These are phyloP conservation scores for Seira sanloemensis DNA, from an alignment of 2,888 invertebrate genomes.

Conservation along the genomic window DNA sequence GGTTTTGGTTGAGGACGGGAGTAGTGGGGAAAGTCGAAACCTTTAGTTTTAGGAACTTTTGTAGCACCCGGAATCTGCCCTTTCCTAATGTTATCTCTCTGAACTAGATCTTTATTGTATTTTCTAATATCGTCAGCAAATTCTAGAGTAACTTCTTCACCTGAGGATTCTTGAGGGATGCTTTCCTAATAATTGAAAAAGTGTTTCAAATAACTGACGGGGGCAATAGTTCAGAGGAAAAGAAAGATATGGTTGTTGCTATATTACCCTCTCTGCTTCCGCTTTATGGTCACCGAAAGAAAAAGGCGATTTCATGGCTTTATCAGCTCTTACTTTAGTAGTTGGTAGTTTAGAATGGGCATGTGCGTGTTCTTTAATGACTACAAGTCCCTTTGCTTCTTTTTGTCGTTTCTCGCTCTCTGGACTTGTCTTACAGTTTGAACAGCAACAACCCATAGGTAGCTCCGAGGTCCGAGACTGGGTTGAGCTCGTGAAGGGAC, in stretches of 20 bases:
- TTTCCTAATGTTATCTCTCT: neutral
- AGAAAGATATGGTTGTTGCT: neutral
- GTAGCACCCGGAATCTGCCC: neutral
- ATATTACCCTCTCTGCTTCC: neutral
- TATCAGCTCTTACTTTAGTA: neutral
- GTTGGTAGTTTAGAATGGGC: constrained; percentile 13
- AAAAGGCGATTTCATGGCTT: neutral
- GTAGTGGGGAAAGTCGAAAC: constrained; percentile 39
- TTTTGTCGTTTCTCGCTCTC: constrained; percentile 21
- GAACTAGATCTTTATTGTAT: constrained; percentile 28
- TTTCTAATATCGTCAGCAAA: constrained; percentile 9
- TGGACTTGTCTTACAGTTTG: constrained; percentile 35
- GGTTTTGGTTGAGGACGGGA: neutral
- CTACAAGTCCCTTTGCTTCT: constrained; percentile 22
- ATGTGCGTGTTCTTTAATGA: constrained; percentile 1
- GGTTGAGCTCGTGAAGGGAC: constrained; percentile 29
- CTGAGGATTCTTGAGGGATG: constrained; percentile 6
- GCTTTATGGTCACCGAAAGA: constrained; percentile 1
- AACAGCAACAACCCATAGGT: constrained; percentile 62
- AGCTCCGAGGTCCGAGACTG: constrained; percentile 31
- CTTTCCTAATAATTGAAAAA: neutral
- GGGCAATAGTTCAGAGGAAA: neutral
- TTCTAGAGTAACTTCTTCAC: constrained; percentile 10
- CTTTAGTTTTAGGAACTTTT: constrained; percentile 38
- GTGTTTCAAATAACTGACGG: neutral